Base-by-base conservation (phyloP, 2,797 vertebrate species). In the Neosilurus mollespiculum region DNA sequence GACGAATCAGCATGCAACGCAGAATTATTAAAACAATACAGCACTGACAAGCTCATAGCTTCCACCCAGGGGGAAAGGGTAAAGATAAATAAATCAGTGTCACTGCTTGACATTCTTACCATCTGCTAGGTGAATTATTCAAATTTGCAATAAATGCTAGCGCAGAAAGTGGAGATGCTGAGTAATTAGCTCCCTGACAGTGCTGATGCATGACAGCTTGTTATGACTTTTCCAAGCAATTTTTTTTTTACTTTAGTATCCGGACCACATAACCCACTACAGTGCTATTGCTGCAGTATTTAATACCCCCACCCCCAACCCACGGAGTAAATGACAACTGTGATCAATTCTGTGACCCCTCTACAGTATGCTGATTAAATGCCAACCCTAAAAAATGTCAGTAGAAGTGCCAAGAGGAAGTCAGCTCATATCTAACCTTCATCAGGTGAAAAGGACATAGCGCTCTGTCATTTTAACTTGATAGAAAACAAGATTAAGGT, bases 71-170 rank as follows among this genome's bases (percentile, higher is more conserved):
- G 90, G 90, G 92, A 90, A 92, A 89, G 92, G 92, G 92, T 89
- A 92, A 89, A 90, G 92, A 93, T 94, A 94, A 94, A 94, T 95
- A 95, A 94, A 94, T 94, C 93, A 93, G 93, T 94, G 94, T 95
- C 94, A 93, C 86, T 92, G 92, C 91, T 92, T 95, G 94, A 95
- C 94, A 95, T 94, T 95, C 94, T 93, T 94, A 94, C 94, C 94
- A 95, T 95, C 95, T 95, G 94, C 94, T 92, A 92, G 90, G 93
- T 93, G 94, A 94, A 95, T 94, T 95, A 95, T 95, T 95, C 93
- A 95, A 95, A 95, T 95, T 90, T 94, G 93, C 93, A 93, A 94
- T 94, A 95, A 95, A 95, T 95, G 93, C 94, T 94, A 93, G 90
- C 88, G 85, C 92, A 93, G 94, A 93, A 93, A 92, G 90, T 92